Percentiles rank a stretch among this genome's conserved stretches.
These are phyloP conservation scores for Cheirogaleus medius DNA, from an alignment of 2,113 vertebrate genomes.

Conservation along the genomic window DNA sequence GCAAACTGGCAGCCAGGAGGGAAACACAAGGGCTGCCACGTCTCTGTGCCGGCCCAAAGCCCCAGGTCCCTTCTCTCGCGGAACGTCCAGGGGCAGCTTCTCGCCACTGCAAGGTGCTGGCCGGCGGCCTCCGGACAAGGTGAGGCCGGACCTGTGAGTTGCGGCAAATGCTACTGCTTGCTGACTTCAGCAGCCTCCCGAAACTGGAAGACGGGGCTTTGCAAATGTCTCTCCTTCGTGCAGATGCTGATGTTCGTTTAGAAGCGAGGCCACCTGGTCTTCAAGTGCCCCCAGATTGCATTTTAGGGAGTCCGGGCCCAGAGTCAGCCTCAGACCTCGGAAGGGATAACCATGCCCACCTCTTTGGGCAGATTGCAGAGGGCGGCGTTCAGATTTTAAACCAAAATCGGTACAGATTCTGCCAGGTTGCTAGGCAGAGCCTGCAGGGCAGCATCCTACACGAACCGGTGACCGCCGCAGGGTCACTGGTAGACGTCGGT, in stretches of 20 bases:
- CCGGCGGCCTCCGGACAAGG: background rate
- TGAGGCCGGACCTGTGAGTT: background rate
- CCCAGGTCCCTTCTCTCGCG: background rate
- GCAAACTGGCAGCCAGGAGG: background rate
- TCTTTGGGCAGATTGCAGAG: background rate
- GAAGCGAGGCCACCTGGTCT: background rate
- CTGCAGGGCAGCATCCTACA: accelerated
- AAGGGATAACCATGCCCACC: background rate
- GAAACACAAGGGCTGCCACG: background rate
- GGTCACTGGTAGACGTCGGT: accelerated
- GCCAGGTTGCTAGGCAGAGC: background rate
- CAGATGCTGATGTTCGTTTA: background rate
- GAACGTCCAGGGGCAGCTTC: background rate
- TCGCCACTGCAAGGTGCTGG: too few species aligned
- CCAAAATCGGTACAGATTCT: background rate
- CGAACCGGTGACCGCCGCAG: background rate
- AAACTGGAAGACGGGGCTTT: background rate
- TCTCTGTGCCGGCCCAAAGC: background rate
- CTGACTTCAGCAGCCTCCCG: background rate
- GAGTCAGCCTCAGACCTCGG: background rate
- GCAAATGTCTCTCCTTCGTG: background rate
- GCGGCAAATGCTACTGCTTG: accelerated
- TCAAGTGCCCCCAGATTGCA: background rate
- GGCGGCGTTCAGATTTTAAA: background rate
- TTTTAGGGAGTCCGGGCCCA: too few species aligned